These are phyloP conservation scores for Parnassius mnemosyne DNA, from an alignment of 2,888 invertebrate species.

Conservation along the genomic window DNA sequence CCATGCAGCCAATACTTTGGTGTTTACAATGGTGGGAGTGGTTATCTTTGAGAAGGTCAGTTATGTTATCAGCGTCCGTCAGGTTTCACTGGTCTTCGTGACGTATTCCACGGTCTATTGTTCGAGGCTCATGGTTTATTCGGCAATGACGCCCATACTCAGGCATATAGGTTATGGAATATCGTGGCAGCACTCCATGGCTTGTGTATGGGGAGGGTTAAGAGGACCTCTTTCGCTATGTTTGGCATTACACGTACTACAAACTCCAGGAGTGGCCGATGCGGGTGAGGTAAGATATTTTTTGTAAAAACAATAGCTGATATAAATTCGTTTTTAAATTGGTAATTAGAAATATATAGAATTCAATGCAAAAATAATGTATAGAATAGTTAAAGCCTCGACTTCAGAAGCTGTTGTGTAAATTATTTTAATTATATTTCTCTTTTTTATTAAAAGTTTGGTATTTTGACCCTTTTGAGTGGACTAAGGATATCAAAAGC, in stretches of 20 bases:
- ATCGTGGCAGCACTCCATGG: constrained; percentile 78
- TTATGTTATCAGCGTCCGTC: constrained; percentile 61
- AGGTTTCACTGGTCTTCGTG: constrained; percentile 63
- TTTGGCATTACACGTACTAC: constrained; percentile 77
- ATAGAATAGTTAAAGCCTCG: too few species aligned
- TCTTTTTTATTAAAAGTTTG: too few species aligned
- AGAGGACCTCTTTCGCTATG: constrained; percentile 81
- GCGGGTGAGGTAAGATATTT: constrained; percentile 54
- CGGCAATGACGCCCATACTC: constrained; percentile 74
- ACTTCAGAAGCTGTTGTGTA: too few species aligned
- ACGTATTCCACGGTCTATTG: constrained; percentile 72
- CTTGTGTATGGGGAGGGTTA: constrained; percentile 83
- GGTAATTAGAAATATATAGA: too few species aligned
- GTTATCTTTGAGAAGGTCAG: constrained; percentile 78
- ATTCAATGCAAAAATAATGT: too few species aligned
- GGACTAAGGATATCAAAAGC: too few species aligned
- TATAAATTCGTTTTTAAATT: too few species aligned
- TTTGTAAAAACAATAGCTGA: too few species aligned
- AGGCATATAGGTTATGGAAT: constrained; percentile 79
- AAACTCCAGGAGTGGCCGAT: constrained; percentile 56
- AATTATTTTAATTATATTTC: too few species aligned
- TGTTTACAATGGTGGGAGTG: constrained; percentile 82
- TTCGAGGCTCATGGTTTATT: constrained; percentile 70
- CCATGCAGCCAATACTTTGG: constrained; percentile 73
- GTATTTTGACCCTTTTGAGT: too few species aligned